These are phyloP conservation scores for Cylindroiulus punctatus DNA, from an alignment of 2,888 invertebrate genomes.

Conservation along the genomic window DNA sequence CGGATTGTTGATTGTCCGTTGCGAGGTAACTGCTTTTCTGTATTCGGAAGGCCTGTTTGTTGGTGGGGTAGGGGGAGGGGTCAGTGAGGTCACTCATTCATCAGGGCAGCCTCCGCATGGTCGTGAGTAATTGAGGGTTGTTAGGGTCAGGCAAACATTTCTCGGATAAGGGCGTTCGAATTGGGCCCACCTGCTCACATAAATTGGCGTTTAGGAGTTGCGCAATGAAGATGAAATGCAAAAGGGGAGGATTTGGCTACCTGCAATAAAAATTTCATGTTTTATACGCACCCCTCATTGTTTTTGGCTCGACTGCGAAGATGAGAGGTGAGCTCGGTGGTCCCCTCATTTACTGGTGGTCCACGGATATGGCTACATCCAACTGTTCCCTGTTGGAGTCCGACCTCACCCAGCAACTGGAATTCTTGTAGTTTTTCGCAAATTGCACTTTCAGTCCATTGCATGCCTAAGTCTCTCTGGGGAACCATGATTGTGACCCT, in stretches of 20 bases:
- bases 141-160: conserved; percentile 14
- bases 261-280: conserved; percentile 30
- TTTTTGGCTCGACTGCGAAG: background rate
- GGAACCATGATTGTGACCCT: background rate
- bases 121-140: conserved; percentile 37
- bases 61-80: too few relatives aligned
- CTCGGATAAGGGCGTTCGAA: background rate
- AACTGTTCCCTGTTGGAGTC: conserved; percentile 33
- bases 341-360: background rate
- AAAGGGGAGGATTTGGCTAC: conserved; percentile 6
- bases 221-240: conserved; percentile 13
- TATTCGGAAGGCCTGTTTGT: background rate
- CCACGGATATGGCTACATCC: background rate
- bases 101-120: background rate
- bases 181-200: conserved; percentile 17
- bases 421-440: background rate
- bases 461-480: background rate
- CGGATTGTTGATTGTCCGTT: background rate
- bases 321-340: background rate
- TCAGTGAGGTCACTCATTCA: conserved; percentile 15
- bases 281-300: conserved; percentile 28
- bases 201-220: background rate
- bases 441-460: background rate
- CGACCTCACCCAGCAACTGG: background rate
- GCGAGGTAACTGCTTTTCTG: background rate